phyloP scores from a whole-genome alignment of 2,113 vertebrate genomes.

The Pampusana beccarii region DNA sequence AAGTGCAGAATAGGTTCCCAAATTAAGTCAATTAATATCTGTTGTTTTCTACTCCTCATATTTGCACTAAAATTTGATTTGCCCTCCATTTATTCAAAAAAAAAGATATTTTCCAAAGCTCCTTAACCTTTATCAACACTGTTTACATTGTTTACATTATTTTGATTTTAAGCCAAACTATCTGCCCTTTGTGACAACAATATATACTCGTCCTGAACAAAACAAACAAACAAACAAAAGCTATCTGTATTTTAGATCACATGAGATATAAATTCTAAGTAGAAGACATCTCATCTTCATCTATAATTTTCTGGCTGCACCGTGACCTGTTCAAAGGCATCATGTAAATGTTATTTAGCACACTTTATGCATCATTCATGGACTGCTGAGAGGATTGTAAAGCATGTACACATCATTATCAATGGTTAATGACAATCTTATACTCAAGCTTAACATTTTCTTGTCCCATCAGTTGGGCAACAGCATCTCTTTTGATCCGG shows the following conservation, averaged over 20 bases:
- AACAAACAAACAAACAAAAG: background rate
- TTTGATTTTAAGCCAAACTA: background rate
- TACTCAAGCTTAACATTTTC: slow-evolving; percentile 29
- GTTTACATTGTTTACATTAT: background rate
- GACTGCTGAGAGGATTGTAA: background rate
- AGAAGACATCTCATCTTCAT: background rate
- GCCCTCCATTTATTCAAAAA: background rate
- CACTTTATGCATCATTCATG: slow-evolving; percentile 1
- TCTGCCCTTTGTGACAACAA: background rate
- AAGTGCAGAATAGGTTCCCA: background rate
- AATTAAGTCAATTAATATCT: background rate
- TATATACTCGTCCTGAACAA: background rate
- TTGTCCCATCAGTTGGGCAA: background rate
- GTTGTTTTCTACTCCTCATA: background rate
- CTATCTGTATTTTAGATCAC: background rate
- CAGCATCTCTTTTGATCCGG: background rate
- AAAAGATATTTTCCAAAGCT: background rate
- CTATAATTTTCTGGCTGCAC: slow-evolving; percentile 20
- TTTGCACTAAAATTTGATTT: background rate
- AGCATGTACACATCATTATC: background rate
- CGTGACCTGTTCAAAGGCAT: slow-evolving; percentile 19
- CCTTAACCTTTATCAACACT: background rate
- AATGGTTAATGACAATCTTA: slow-evolving; percentile 27
- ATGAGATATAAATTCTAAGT: background rate
- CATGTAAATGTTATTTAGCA: slow-evolving; percentile 3